Base-by-base conservation (phyloP, 2,113 vertebrate genomes). In the Callopanchax toddi region DNA sequence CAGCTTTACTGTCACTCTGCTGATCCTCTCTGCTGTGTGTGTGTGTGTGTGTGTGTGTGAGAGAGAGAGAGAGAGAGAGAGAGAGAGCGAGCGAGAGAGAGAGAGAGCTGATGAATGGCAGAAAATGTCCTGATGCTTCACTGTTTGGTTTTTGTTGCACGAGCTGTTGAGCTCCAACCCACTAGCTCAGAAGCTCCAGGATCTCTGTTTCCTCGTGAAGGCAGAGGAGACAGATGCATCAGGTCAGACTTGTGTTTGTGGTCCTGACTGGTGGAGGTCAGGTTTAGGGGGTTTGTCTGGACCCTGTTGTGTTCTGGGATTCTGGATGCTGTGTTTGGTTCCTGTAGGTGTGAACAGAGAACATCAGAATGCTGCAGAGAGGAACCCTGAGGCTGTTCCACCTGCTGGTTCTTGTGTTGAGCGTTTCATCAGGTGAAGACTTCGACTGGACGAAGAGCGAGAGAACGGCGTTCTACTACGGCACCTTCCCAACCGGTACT, bases 401-500 rank as follows among this genome's bases (percentile, higher is more conserved):
- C n/a, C 21, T 85, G 58, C 80, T 94, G 0, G 20, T 79, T 16
- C 84, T 91, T 63, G 29, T 69, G 40, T 18, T 67, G 9, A 43
- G 25, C 21, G 87, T 85, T 40, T 89, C 81, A 0, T 51, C 83
- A 34, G 50, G 81, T 10, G 74, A 90, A 48, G 92, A 92, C 22
- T 93, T 92, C 62, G 82, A 88, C 37, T 93, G 92, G 89, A 93
- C 93, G 36, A 94, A 93, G 86, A 93, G 90, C 15, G 90, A 94
- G 0, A 90, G 70, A 0, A 83, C 91, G 34, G 92, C 95, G 43
- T 98, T 97, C 92, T 92, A 92, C 79, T 96, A 94, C 0, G 93
- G 94, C 75, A 93, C 83, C 15, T 97, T 98, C 39, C 95, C 96
- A 5, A 85, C 90, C 0, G 95, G 96, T 96, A 49, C 45, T 5